A percentile compares a stretch with the other conserved stretches of the same genome.
These are phyloP conservation scores for Loris lydekkerianus DNA, from an alignment of 2,797 vertebrate species.

Conservation along the genomic window DNA sequence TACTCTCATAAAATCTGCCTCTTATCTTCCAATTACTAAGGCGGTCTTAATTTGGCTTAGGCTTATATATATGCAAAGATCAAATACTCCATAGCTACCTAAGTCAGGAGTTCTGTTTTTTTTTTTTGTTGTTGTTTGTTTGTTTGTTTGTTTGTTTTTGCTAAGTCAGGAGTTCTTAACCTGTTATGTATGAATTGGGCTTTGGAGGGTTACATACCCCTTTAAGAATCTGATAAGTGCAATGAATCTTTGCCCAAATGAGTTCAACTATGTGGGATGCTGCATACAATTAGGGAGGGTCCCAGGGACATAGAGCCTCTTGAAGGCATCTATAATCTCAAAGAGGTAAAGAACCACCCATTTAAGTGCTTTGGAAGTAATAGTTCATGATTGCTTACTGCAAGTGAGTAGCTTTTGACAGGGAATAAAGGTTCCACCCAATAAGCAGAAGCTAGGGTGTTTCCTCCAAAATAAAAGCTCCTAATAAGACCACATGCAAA, in stretches of 20 bases:
- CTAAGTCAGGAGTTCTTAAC: background rate
- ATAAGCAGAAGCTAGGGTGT: background rate
- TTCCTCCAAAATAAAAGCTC: slow-evolving; percentile 51
- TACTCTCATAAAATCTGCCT: slow-evolving; percentile 39
- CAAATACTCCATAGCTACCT: slow-evolving; percentile 22
- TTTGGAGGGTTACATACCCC: background rate
- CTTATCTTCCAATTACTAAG: slow-evolving; percentile 58
- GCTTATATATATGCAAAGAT: slow-evolving; percentile 52
- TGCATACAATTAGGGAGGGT: background rate
- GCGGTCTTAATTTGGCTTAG: slow-evolving; percentile 62
- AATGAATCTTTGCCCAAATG: background rate
- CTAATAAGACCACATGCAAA: slow-evolving; percentile 54
- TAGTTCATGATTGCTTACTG: slow-evolving; percentile 17
- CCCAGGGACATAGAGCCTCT: background rate
- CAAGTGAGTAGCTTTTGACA: slow-evolving; percentile 45
- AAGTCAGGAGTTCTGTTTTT: background rate
- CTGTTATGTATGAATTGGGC: background rate
- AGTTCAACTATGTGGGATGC: background rate
- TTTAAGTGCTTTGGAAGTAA: slow-evolving; percentile 54
- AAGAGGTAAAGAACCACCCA: slow-evolving; percentile 16
- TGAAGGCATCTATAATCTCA: slow-evolving; percentile 47
- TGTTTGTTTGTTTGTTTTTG: no score
- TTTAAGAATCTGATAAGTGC: slow-evolving; percentile 7
- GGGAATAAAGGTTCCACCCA: background rate
- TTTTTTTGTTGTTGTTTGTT: no score